These are phyloP conservation scores for Siniperca undulata DNA, from an alignment of 2,797 vertebrate genomes.

Conservation along the genomic window DNA sequence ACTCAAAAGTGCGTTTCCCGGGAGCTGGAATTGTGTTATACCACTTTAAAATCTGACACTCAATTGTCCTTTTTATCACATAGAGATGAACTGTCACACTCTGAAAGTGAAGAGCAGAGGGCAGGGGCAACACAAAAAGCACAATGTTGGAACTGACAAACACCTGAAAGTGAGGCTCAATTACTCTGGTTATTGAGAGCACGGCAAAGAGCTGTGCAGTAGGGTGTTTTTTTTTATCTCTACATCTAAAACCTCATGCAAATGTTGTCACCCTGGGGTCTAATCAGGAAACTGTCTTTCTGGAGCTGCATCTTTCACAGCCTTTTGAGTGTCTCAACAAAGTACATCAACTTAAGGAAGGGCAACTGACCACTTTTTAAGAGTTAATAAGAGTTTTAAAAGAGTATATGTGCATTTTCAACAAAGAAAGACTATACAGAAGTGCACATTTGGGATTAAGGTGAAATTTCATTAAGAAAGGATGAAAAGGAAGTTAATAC, in stretches of 20 bases:
- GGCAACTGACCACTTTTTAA: not conserved
- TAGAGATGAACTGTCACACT: conserved; percentile 38
- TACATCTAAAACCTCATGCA: not conserved
- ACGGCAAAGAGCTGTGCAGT: not conserved
- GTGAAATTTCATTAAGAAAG: not conserved
- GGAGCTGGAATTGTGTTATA: conserved; percentile 18
- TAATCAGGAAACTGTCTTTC: conserved; percentile 22
- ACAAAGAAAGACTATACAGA: not conserved
- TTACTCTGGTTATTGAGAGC: conserved; percentile 9
- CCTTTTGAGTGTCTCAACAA: not conserved
- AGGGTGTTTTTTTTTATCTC: not conserved
- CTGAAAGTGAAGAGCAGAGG: conserved; percentile 18
- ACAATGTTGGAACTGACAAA: conserved; percentile 44
- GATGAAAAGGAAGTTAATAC: not conserved
- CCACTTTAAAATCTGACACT: conserved; percentile 58
- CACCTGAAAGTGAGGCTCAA: conserved; percentile 21
- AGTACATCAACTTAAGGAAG: not conserved
- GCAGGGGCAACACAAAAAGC: conserved; percentile 12
- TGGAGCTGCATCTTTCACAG: conserved; percentile 5
- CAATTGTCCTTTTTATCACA: conserved; percentile 35
- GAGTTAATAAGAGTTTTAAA: not conserved
- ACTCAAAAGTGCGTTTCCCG: conserved; percentile 16
- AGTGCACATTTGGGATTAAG: not conserved
- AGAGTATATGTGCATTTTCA: not conserved
- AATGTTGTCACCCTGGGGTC: not conserved